These are phyloP conservation scores for Channallabes apus DNA, from an alignment of 2,797 vertebrate species.

Conservation along the genomic window DNA sequence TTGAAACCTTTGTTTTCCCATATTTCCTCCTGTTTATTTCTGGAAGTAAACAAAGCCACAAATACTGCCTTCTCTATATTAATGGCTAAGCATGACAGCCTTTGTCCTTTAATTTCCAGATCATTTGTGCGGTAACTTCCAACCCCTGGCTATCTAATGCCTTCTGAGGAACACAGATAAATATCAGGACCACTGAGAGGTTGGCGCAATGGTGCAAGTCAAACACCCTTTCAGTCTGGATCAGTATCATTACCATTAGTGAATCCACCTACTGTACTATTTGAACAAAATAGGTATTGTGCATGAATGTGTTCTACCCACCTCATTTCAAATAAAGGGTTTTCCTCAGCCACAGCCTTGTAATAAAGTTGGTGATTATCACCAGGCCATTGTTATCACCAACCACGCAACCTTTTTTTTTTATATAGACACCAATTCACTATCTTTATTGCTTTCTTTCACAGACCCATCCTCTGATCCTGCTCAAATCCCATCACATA, in stretches of 20 bases:
- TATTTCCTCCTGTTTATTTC: neutral
- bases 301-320: neutral
- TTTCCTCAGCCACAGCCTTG: neutral
- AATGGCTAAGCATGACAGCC: neutral
- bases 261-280: neutral
- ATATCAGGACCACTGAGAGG: neutral
- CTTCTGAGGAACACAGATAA: neutral
- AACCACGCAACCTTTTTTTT: neutral
- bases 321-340: neutral
- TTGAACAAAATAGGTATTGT: neutral
- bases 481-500: neutral
- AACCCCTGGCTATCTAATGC: neutral
- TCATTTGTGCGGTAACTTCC: conserved; percentile 5
- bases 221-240: neutral
- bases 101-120: conserved; percentile 16
- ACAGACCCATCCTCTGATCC: neutral
- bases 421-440: neutral
- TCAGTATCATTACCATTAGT: conserved; percentile 11
- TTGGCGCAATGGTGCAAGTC: neutral
- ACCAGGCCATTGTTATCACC: neutral
- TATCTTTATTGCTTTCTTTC: neutral
- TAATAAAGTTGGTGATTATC: neutral
- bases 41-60: neutral
- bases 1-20: neutral
- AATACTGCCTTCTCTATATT: neutral